Conservation (phyloP, 2,797 vertebrate genomes). For the Lutjanus campechanus region DNA sequence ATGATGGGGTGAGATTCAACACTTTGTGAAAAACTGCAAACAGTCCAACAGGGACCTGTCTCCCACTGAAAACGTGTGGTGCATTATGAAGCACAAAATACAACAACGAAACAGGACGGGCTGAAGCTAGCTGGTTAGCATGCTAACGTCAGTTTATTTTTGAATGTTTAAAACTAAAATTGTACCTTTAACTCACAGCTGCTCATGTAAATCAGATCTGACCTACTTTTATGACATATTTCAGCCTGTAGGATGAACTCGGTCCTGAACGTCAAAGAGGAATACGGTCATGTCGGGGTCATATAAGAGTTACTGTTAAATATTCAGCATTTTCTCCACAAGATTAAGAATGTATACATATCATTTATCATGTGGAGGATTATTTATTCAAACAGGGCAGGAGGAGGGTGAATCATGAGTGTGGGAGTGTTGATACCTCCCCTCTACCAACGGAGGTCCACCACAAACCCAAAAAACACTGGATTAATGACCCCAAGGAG, state of each 20-base stretch:
- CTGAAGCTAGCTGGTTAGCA: too few relatives aligned
- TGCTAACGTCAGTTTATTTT: too few relatives aligned
- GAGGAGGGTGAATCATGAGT: not conserved
- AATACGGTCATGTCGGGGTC: not conserved
- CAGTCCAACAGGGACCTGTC: too few relatives aligned
- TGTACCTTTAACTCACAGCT: not conserved
- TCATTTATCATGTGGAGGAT: not conserved
- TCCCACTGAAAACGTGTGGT: too few relatives aligned
- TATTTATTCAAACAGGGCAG: not conserved
- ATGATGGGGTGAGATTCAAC: too few relatives aligned
- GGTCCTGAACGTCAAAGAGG: not conserved
- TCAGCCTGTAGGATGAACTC: not conserved
- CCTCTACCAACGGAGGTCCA: not conserved
- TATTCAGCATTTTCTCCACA: not conserved
- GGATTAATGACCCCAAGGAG: conserved; percentile 20
- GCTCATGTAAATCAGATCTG: not conserved
- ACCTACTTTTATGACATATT: not conserved
- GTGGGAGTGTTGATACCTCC: not conserved
- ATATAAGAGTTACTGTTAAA: not conserved
- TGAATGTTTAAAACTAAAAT: not conserved
- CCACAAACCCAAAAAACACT: not conserved
- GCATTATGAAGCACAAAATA: too few relatives aligned
- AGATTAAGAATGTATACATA: not conserved
- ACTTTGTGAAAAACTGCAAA: too few relatives aligned
- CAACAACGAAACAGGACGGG: too few relatives aligned